Evolutionary conservation across 2,888 invertebrate species (phyloP).

Genomic region (Maniola hyperantus): DNA sequence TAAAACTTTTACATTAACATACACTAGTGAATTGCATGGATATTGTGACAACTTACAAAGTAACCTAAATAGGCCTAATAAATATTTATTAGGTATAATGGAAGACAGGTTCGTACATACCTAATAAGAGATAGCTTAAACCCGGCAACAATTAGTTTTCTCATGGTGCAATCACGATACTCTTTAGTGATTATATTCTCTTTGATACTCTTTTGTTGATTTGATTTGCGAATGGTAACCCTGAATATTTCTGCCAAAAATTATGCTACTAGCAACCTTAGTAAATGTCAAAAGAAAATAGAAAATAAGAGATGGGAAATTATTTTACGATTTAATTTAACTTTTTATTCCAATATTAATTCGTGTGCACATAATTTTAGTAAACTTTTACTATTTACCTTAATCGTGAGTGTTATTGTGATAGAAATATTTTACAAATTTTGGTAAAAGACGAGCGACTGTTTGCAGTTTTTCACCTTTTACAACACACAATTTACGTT

Average conservation of each 20-base stretch:
- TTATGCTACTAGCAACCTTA: slow-evolving; percentile 52
- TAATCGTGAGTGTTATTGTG: slow-evolving; percentile 50
- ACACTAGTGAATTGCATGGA: too few relatives aligned
- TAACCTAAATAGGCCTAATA: too few relatives aligned
- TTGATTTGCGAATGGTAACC: slow-evolving; percentile 26
- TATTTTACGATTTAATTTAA: slow-evolving; percentile 49
- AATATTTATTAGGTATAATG: too few relatives aligned
- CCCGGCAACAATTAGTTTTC: too few relatives aligned
- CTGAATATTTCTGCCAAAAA: slow-evolving; percentile 2
- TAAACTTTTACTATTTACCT: slow-evolving; percentile 50
- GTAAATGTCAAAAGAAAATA: slow-evolving; percentile 77
- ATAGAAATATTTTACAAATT: slow-evolving; percentile 47
- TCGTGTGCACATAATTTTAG: slow-evolving; percentile 55
- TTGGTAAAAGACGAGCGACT: slow-evolving; percentile 56
- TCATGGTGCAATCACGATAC: too few relatives aligned
- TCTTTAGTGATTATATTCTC: too few relatives aligned
- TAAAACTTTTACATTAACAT: too few relatives aligned
- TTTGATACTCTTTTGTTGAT: background rate
- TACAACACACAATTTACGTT: slow-evolving; percentile 64
- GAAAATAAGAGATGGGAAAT: slow-evolving; percentile 53
- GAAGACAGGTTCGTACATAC: too few relatives aligned
- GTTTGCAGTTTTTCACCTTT: slow-evolving; percentile 59
- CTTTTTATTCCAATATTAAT: slow-evolving; percentile 57
- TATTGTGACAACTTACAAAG: too few relatives aligned
- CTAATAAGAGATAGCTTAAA: too few relatives aligned